Conservation (phyloP, 2,797 vertebrate species). For the Periophthalmus magnuspinnatus region DNA sequence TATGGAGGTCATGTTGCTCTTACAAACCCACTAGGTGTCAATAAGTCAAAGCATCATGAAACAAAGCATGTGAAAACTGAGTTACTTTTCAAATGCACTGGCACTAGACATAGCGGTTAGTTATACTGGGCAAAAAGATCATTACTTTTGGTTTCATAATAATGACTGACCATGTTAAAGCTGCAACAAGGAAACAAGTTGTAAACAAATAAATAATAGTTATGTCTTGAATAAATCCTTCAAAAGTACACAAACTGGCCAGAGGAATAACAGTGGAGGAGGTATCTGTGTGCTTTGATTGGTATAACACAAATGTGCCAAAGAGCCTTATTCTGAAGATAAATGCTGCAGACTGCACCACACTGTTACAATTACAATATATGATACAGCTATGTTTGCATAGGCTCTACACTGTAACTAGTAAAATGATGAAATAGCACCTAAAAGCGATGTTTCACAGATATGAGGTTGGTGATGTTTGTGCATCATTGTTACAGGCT, state of each 20-base stretch:
- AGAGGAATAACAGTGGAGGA: conserved; percentile 58
- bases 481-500: not conserved
- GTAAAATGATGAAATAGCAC: conserved; percentile 32
- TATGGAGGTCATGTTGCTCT: not conserved
- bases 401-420: not conserved
- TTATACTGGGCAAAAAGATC: not conserved
- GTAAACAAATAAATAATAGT: conserved; percentile 75
- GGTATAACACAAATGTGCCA: conserved; percentile 1
- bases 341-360: not conserved
- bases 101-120: conserved; percentile 5
- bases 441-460: conserved; percentile 16
- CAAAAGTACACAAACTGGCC: conserved; percentile 61
- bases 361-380: not conserved
- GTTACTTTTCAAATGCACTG: not conserved
- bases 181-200: conserved; percentile 58
- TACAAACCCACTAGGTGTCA: not conserved
- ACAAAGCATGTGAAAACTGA: not conserved
- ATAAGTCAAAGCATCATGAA: not conserved
- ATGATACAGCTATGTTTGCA: not conserved
- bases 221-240: conserved; percentile 65
- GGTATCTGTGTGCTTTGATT: conserved; percentile 69
- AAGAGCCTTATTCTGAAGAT: not conserved
- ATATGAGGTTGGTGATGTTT: conserved; percentile 9
- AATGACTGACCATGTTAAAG: conserved; percentile 51
- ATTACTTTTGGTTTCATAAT: conserved; percentile 12